Base-by-base conservation (phyloP, 2,113 vertebrate genomes). In the Cheirogaleus medius region DNA sequence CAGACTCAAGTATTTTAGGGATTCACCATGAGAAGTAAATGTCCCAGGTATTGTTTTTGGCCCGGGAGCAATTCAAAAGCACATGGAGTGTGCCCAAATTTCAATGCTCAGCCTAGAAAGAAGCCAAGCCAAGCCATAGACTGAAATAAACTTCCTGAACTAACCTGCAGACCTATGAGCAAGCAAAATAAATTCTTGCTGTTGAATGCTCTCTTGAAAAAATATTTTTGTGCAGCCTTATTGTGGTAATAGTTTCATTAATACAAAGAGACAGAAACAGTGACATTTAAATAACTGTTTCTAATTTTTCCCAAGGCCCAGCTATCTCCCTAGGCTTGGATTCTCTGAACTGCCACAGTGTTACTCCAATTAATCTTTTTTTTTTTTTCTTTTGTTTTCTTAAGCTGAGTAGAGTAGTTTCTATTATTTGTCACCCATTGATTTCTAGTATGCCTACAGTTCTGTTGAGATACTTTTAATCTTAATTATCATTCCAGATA, bases 401-500 rank as follows among this genome's bases (percentile, higher is more conserved):
- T 54, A 95, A 89, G 20, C 27, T 71, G 8, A 91, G 7, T 42
- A 52, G 71, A 74, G 9, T 21, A 2, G 11, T 63, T 91, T 89
- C 60, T 93, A 37, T 77, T 97, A 71, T 68, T 92, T 91, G 54
- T 68, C 42, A 82, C 0, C 42, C 66, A 39, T 14, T 87, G 56
- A 97, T 89, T 86, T 86, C 37, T 39, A 58, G 1, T 42, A n/a
- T 0, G 23, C 13, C 49, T 83, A 37, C 17, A 39, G 44, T 78
- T 89, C 54, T 81, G 5, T 68, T 52, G 66, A 85, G 44, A 77
- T 86, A 52, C 20, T 90, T 94, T 96, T 69, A 77, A 77, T 86
- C 78, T 91, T 93, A 89, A 89, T 87, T 95, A 89, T 89, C 32
- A 89, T 94, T 88, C 14, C 23, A 63, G 37, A 89, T 86, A 86